Evolutionary conservation across 2,797 vertebrate species (phyloP).

Genomic region (Amniataba percoides): DNA sequence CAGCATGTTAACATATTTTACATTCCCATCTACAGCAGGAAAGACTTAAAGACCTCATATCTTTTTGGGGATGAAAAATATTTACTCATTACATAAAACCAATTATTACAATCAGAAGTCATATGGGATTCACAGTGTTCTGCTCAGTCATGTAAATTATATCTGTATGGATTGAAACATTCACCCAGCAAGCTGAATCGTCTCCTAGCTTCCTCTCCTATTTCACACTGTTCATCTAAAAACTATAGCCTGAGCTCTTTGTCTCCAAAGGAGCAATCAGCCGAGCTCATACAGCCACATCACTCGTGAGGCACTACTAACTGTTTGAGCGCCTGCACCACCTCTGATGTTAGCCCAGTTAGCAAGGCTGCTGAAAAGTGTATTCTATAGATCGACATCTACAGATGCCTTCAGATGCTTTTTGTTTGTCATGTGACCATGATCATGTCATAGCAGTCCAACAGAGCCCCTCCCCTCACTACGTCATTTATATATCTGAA

Average conservation of each 20-base stretch:
- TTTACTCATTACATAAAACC: background rate
- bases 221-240: background rate
- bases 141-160: background rate
- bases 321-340: too few species aligned
- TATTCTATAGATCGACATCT: too few species aligned
- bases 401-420: background rate
- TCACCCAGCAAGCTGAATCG: background rate
- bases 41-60: background rate
- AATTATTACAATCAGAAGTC: background rate
- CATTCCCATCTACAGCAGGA: background rate
- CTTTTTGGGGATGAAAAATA: background rate
- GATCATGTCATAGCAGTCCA: background rate
- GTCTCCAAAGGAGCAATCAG: background rate
- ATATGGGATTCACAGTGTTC: background rate
- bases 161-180: background rate
- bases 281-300: background rate
- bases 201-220: background rate
- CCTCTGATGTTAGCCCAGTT: background rate
- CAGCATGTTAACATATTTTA: too few species aligned
- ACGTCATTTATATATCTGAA: background rate
- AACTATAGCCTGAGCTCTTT: background rate
- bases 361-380: background rate
- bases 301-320: background rate
- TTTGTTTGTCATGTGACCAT: background rate
- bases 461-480: too few species aligned